Evolutionary conservation across 2,888 invertebrate genomes (phyloP), one percentile per base, ranked within the genome.

Genomic region (Meliscaeva auricollis): DNA sequence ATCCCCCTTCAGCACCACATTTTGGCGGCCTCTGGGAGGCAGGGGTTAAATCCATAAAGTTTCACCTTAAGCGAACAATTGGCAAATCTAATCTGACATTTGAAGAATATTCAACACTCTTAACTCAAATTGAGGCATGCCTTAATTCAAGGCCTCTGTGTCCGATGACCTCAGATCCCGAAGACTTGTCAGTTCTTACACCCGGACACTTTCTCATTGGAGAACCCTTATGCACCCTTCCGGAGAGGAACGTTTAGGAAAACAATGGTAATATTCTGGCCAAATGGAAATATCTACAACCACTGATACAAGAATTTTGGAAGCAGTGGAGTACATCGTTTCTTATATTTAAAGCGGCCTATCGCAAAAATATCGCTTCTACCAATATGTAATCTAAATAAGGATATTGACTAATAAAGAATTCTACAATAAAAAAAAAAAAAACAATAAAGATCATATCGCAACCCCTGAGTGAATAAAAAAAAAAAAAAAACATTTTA

Each of bases 21-120:
- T 89, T 89, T 66, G 89, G 90, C 6, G 90, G 90, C 3, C 50
- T 90, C 1, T 90, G 89, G 89, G 90, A 91, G 73, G 88, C 88
- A 6, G 38, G 38, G 9, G 38, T 38, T 6, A 38, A 38, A 9
- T 38, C 38, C 5, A 80, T 88, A 5, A 90, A 90, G 77, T 79
- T 69, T 62, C 89, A 89, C 64, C 64, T 91, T 4, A 81, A 85
- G 26, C 58, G 88, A 41, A 75, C 88, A 5, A 69, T 89, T 11
- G 89, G 89, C 6, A 70, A 87, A 13, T 35, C 74, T 11, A 76
- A 54, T 8, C 70, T 89, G 6, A 89, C 88, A 0, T 89, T 81
- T 60, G 88, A 90, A 80, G 88, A 90, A 75, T 78, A 89, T 15
- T 22, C 80, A 15, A 90, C 89, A 4, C 20, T 89, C 0, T 15